A percentile compares a stretch with the other conserved stretches of the same genome.
These are phyloP conservation scores for Fulica atra DNA, from an alignment of 2,113 vertebrate species.

Conservation along the genomic window DNA sequence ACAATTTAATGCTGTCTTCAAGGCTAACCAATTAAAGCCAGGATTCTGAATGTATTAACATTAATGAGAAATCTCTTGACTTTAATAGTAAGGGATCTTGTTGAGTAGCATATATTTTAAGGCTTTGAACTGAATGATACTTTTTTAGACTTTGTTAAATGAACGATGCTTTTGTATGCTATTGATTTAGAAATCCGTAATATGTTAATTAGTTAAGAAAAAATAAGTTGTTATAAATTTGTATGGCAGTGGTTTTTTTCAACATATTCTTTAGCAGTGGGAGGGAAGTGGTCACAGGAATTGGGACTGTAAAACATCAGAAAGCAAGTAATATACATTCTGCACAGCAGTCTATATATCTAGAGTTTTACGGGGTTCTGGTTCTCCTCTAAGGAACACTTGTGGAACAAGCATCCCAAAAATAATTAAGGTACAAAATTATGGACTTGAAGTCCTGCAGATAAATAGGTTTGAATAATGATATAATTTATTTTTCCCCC, in stretches of 20 bases:
- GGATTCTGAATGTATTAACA: neutral
- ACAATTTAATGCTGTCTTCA: neutral
- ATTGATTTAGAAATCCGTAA: neutral
- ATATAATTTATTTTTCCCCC: fast-evolving
- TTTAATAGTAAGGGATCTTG: neutral
- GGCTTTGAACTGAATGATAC: neutral
- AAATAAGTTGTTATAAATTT: neutral
- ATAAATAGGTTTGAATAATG: neutral
- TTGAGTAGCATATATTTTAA: neutral
- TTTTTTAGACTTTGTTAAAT: neutral
- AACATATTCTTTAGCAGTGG: neutral
- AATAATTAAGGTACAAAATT: neutral
- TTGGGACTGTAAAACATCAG: neutral
- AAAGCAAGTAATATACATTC: neutral
- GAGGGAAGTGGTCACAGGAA: neutral
- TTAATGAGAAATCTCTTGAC: neutral
- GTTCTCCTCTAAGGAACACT: neutral
- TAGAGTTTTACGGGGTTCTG: neutral
- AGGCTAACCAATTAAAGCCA: neutral
- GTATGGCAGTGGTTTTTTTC: neutral
- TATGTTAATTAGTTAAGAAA: neutral
- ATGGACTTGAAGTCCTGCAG: neutral
- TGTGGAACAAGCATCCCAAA: neutral
- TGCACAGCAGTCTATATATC: neutral
- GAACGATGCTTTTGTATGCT: neutral